Evolutionary conservation across 2,113 vertebrate genomes (phyloP).

Genomic region (Vanacampus margaritifer): DNA sequence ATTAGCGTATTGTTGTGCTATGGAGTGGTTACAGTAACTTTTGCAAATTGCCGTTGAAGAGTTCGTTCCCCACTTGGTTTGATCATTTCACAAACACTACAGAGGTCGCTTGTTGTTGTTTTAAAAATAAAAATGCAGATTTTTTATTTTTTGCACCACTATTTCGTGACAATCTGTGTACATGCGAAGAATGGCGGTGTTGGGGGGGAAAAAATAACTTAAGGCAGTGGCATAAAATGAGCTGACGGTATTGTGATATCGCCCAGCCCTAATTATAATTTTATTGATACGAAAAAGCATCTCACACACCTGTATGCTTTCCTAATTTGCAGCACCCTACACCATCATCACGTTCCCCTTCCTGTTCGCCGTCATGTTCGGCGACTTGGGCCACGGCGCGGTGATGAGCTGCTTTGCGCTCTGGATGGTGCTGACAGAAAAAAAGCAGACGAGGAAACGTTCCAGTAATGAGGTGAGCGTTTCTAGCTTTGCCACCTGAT

Average conservation of each 20-base stretch:
- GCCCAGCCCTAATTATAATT: background rate
- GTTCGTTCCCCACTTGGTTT: too few species aligned
- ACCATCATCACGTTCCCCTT: conserved; percentile 98
- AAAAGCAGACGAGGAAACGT: conserved; percentile 76
- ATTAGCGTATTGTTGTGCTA: too few species aligned
- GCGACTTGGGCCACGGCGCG: conserved; percentile 88
- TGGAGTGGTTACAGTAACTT: too few species aligned
- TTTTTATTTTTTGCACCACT: background rate
- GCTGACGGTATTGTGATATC: too few species aligned
- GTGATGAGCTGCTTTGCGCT: conserved; percentile 86
- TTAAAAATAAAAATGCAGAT: too few species aligned
- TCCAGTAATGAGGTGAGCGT: conserved; percentile 81
- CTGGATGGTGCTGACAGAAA: conserved; percentile 93
- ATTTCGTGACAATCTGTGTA: too few species aligned
- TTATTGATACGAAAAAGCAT: background rate
- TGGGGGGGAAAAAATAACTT: background rate
- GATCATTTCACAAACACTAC: too few species aligned
- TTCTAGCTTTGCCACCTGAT: background rate
- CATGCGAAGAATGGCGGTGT: background rate
- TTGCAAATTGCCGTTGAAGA: too few species aligned
- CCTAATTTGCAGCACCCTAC: conserved; percentile 80
- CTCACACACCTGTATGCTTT: background rate
- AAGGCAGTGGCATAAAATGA: too few species aligned
- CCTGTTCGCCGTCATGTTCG: conserved; percentile 98
- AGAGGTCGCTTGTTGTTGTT: too few species aligned